Base-by-base conservation (phyloP, 2,888 invertebrate species). In the Trissolcus brochymenae region DNA sequence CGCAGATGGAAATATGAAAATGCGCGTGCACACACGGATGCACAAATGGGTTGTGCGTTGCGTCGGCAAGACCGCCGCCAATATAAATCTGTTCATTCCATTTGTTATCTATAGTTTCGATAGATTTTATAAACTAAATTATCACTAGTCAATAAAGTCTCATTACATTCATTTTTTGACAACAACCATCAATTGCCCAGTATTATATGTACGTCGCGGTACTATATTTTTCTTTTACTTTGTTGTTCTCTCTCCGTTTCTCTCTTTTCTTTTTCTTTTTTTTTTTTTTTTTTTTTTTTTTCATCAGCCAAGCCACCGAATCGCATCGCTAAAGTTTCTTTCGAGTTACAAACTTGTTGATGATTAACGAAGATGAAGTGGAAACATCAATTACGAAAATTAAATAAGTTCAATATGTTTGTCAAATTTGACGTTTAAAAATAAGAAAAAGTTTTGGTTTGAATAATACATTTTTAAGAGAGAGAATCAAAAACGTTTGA, bases 311-410 rank as follows among this genome's bases (percentile, higher is more conserved):
- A 16, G 51, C 57, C 21, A 59, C 49, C 56, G 59, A 72, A 72
- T 59, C 59, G 59, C 59, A 50, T 65, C 65, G 60, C 50, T 4
- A 65, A 73, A 65, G 54, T 73, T 65, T 60, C 65, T 55, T 50
- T 55, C 50, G 29, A 66, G 66, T 73, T 66, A 55, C 54, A 16
- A 73, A 73, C 59, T 73, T 60, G 60, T 73, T 55, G 55, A 66
- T 73, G 66, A 65, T 65, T 73, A 73, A 73, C 65, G 60, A 73
- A 66, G 60, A 73, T 29, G 66, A 65, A 65, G 60, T 66, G 61
- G 66, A 21, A 73, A 66, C 73, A 73, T 66, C 56, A 66, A 66
- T 73, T 73, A 74, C 57, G 51, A 49, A 57, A 67, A 74, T 67
- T 67, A 67, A 74, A 74, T 74, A 67, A 74, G 66, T 60, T 72